Evolutionary conservation across 2,888 invertebrate genomes (phyloP).

Genomic region (Lasiommata megera): DNA sequence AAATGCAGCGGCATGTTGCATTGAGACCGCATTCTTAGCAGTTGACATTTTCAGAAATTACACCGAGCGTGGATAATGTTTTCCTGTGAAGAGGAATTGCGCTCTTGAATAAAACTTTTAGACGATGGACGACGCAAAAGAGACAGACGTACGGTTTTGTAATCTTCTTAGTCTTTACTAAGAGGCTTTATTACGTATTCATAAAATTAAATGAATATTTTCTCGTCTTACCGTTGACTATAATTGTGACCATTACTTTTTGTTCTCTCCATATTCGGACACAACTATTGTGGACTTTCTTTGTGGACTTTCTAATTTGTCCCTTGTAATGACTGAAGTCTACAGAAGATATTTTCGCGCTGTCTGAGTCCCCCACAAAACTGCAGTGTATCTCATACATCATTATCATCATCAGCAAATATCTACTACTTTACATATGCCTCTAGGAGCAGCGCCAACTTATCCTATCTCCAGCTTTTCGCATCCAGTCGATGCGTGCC

Average conservation of each 20-base stretch:
- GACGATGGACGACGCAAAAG: background rate
- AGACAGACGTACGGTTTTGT: background rate
- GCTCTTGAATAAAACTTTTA: background rate
- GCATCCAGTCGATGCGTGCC: too few species aligned
- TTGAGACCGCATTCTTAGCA: constrained; percentile 9
- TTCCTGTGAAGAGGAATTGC: constrained; percentile 6
- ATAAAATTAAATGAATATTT: background rate
- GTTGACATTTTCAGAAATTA: constrained; percentile 14
- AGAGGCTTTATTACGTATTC: background rate
- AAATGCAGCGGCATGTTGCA: constrained; percentile 6
- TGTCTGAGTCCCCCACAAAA: too few species aligned
- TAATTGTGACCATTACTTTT: background rate
- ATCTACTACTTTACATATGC: too few species aligned
- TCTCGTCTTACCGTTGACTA: background rate
- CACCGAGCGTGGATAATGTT: constrained; percentile 10
- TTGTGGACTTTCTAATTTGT: too few species aligned
- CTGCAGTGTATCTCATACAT: too few species aligned
- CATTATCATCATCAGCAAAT: too few species aligned
- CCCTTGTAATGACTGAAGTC: too few species aligned
- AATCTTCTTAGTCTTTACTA: background rate
- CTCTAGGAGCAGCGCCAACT: too few species aligned
- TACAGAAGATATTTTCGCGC: too few species aligned
- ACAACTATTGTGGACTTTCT: too few species aligned
- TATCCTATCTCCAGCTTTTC: too few species aligned
- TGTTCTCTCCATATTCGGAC: too few species aligned